Evolutionary conservation across 2,888 invertebrate genomes (phyloP).

Genomic region (Plusia festucae): DNA sequence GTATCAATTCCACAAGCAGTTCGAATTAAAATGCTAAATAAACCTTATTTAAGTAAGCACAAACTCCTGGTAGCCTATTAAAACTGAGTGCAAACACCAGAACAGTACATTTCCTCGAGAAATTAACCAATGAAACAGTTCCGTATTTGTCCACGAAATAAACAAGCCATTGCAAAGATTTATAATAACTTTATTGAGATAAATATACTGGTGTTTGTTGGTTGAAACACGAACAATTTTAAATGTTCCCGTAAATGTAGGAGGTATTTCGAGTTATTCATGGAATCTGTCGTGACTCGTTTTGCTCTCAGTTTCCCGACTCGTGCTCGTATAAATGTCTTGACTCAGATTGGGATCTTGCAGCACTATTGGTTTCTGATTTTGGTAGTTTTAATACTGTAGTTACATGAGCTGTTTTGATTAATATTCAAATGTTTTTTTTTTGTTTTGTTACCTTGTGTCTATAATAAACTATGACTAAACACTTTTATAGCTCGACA

Average conservation of each 20-base stretch:
- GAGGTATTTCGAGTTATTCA: constrained; percentile 51
- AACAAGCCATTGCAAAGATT: constrained; percentile 48
- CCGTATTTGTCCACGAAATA: constrained; percentile 41
- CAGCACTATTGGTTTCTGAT: constrained; percentile 27
- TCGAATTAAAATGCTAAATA: background rate
- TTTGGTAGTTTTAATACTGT: constrained; percentile 3
- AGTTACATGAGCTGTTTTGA: background rate
- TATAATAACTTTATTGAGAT: constrained; percentile 55
- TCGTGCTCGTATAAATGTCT: constrained; percentile 32
- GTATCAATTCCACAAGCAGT: background rate
- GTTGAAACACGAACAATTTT: constrained; percentile 53
- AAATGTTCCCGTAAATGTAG: constrained; percentile 56
- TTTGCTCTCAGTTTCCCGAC: constrained; percentile 19
- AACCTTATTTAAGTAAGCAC: constrained; percentile 3
- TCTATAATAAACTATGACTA: too few species aligned
- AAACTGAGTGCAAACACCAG: constrained; percentile 17
- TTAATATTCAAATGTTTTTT: background rate
- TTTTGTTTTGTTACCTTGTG: too few species aligned
- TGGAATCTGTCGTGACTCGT: constrained; percentile 53
- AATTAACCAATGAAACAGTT: constrained; percentile 39
- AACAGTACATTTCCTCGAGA: constrained; percentile 25
- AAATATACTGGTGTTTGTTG: constrained; percentile 40
- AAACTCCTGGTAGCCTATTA: constrained; percentile 8
- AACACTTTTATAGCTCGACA: too few species aligned
- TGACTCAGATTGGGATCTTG: constrained; percentile 12